Conservation (phyloP, 1,140 invertebrate species). For the Philotrypesis tridentata region DNA sequence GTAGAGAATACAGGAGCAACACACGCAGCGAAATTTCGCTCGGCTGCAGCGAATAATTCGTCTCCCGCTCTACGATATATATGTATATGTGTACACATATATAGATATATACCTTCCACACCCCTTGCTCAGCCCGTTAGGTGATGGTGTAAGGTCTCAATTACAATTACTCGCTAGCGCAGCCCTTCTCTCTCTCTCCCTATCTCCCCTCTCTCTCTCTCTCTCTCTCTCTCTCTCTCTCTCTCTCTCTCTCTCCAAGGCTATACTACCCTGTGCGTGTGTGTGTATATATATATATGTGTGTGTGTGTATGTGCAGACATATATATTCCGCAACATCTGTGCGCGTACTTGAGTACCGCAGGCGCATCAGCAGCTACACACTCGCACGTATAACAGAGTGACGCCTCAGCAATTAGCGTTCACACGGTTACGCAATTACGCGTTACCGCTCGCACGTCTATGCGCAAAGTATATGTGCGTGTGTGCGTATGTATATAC, state of each 20-base stretch:
- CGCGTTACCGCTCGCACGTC: conserved; percentile 15
- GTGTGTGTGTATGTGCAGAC: no score
- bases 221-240: neutral
- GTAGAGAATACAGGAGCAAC: neutral
- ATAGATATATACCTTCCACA: no score
- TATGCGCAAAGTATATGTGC: neutral
- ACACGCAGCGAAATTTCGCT: neutral
- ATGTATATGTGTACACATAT: no score
- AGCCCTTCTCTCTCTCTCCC: neutral
- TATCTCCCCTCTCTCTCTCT: conserved; percentile 1
- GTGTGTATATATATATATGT: neutral
- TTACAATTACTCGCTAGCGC: conserved; percentile 36
- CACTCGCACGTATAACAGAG: neutral
- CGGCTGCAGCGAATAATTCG: conserved; percentile 16
- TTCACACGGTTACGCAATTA: conserved; percentile 51
- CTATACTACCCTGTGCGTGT: neutral
- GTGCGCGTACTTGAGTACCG: no score
- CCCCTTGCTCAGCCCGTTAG: no score
- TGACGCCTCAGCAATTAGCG: conserved; percentile 45
- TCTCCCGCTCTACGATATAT: neutral
- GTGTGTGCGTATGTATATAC: neutral
- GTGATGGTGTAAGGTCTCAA: conserved; percentile 35
- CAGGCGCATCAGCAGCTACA: conserved; percentile 29
- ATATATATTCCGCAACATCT: no score
- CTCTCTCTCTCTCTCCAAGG: conserved; percentile 8